Percentiles rank a stretch among this genome's conserved stretches.
Conservation (phyloP, 2,797 vertebrate genomes). For the Pitangus sulphuratus region DNA sequence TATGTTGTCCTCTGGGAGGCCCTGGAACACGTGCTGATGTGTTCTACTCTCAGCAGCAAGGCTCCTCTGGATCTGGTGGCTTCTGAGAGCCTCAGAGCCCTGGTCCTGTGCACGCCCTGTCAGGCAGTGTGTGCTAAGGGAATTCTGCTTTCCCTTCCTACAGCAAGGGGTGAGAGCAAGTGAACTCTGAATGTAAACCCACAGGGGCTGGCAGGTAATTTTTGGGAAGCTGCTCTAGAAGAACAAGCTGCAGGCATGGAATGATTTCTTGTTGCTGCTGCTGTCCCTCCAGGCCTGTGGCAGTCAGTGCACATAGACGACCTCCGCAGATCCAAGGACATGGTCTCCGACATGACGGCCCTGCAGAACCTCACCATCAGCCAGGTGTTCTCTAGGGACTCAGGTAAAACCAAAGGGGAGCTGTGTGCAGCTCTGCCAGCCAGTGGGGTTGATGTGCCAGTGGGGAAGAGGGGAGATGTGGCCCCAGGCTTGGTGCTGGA, state of each 20-base stretch:
- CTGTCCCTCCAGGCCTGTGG: slow-evolving; percentile 84
- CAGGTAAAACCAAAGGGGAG: slow-evolving; percentile 68
- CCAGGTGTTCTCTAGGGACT: slow-evolving; percentile 83
- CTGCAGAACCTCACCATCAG: slow-evolving; percentile 89
- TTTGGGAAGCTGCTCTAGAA: neutral
- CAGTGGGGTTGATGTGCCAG: no score
- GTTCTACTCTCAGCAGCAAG: neutral
- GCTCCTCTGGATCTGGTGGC: neutral
- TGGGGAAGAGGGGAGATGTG: neutral
- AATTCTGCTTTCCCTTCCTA: neutral
- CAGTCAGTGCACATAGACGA: slow-evolving; percentile 93
- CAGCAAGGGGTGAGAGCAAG: neutral
- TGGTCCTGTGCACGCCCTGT: fast-evolving
- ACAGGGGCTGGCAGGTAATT: neutral
- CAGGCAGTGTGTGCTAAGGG: neutral
- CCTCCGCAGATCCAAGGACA: slow-evolving; percentile 86
- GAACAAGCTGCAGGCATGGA: neutral
- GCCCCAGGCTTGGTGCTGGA: fast-evolving
- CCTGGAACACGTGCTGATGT: fast-evolving
- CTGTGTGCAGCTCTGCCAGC: neutral
- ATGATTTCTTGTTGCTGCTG: neutral
- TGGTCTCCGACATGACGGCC: slow-evolving; percentile 86
- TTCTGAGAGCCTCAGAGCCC: neutral
- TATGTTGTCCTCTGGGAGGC: neutral
- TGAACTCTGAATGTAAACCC: neutral